Percentiles rank a stretch among this genome's conserved stretches.
Conservation (phyloP, 2,113 vertebrate species). For the Perca fluviatilis region DNA sequence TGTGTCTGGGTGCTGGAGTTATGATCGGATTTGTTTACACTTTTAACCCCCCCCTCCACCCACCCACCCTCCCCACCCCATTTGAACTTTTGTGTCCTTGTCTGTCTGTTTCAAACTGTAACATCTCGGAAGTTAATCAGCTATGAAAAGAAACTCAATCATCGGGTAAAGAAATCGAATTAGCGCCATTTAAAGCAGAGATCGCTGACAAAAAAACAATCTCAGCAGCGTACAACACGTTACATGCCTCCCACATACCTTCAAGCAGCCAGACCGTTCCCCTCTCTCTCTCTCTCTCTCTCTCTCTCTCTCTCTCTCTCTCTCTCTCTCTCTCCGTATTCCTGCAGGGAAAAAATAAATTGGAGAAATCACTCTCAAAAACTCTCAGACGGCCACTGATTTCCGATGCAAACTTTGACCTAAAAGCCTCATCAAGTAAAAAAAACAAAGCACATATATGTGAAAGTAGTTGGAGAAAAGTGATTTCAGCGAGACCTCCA, state of each 20-base stretch:
- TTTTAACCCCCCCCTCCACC: slow-evolving; percentile 26
- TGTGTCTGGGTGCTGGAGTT: slow-evolving; percentile 29
- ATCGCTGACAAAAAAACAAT: slow-evolving; percentile 46
- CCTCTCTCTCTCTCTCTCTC: slow-evolving; percentile 30
- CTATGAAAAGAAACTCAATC: neutral
- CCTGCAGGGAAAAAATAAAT: slow-evolving; percentile 55
- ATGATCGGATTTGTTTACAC: slow-evolving; percentile 77
- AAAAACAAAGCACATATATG: neutral
- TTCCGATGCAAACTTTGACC: slow-evolving; percentile 22
- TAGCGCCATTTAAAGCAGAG: neutral
- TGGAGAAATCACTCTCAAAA: slow-evolving; percentile 64
- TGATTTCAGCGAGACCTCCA: slow-evolving; percentile 60
- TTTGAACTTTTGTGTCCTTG: slow-evolving; percentile 63
- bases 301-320: slow-evolving; percentile 7
- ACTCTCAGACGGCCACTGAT: neutral
- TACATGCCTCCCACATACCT: slow-evolving; percentile 81
- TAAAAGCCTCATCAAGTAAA: neutral
- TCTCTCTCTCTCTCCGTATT: slow-evolving; percentile 40
- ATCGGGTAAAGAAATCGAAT: slow-evolving; percentile 9
- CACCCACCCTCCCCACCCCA: slow-evolving; percentile 29
- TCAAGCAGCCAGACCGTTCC: slow-evolving; percentile 72
- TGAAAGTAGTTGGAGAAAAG: slow-evolving; percentile 29
- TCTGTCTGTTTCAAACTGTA: slow-evolving; percentile 40
- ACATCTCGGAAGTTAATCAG: slow-evolving; percentile 50
- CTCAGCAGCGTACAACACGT: slow-evolving; percentile 48